Base-by-base conservation (phyloP, 2,797 vertebrate species). In the Cuniculus paca region DNA sequence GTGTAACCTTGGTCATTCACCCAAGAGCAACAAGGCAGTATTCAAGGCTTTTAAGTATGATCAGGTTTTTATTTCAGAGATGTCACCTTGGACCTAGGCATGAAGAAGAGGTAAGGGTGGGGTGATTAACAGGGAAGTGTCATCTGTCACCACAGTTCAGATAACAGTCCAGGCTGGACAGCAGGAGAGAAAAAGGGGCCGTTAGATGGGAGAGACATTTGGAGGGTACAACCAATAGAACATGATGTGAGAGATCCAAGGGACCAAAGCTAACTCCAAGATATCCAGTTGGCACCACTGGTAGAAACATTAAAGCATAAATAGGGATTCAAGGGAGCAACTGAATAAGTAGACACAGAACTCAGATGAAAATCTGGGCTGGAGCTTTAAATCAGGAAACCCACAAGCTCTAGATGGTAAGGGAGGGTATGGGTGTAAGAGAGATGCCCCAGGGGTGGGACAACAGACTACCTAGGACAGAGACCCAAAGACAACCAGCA, bases 401-500 rank as follows among this genome's bases (percentile, higher is more conserved):
- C 17, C 22, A 22, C 9, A 11, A 39, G 26, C 4, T 34, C 31
- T 26, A 0, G 31, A 31, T 2, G 48, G 16, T 22, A 17, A 20
- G 85, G 2, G 63, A 56, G 39, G 36, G 36, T 0, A 0, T 24
- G 54, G 10, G 1, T 20, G 3, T 34, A 22, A 45, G 42, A 1
- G 16, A 61, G 72, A 17, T 2, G 26, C 22, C 45, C 10, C 11
- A 63, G 1, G 22, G 1, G 0, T 45, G 39, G 22, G 42, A 17
- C 0, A 68, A 17, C 42, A 89, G 36, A 26, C 2, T 22, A 34
- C 4, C 7, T 2, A 1, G 1, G 48, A 50, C 3, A 2, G 28
- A 83, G 60, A 36, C 34, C 34, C 6, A 24, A n/a, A 39, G 63
- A 22, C 84, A 65, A 24, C n/a, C 54, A 4, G 9, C 0, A 0